phyloP scores from a whole-genome alignment of 2,797 vertebrate genomes.

The Pseudochirops corinnae region DNA sequence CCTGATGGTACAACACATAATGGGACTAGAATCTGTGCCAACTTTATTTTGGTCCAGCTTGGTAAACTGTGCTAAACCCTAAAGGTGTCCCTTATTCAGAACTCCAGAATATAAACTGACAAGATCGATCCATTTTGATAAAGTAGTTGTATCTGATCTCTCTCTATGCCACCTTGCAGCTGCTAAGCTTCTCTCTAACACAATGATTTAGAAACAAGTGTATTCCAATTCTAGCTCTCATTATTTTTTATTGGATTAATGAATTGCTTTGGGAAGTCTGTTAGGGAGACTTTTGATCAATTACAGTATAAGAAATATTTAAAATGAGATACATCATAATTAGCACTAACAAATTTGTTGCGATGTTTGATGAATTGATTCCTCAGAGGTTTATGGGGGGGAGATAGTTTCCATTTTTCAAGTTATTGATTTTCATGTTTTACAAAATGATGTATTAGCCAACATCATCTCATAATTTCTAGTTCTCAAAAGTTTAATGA shows the following conservation, averaged over 20 bases:
- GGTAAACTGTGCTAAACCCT: conserved; percentile 48
- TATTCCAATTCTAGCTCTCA: conserved; percentile 61
- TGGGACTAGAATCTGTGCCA: conserved; percentile 47
- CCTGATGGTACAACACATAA: conserved; percentile 21
- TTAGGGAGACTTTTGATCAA: conserved; percentile 72
- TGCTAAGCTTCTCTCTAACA: conserved; percentile 50
- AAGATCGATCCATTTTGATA: conserved; percentile 75
- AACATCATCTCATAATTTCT: conserved; percentile 44
- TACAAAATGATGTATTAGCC: conserved; percentile 45
- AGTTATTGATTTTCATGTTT: conserved; percentile 38
- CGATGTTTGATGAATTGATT: conserved; percentile 48
- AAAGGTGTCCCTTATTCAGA: conserved; percentile 62
- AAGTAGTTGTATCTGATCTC: conserved; percentile 71
- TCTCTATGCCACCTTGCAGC: conserved; percentile 60
- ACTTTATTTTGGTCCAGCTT: conserved; percentile 54
- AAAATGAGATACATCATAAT: conserved; percentile 70
- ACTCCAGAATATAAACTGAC: conserved; percentile 66
- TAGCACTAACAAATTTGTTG: conserved; percentile 52
- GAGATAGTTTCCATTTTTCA: conserved; percentile 2
- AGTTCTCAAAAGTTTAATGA: conserved; percentile 60
- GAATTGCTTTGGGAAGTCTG: conserved; percentile 73
- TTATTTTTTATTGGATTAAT: conserved; percentile 69
- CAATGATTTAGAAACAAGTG: conserved; percentile 66
- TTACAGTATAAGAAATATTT: conserved; percentile 58
- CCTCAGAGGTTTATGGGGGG: not conserved